phyloP scores from a whole-genome alignment of 2,888 invertebrate species.

The Leptinotarsa haldemani region DNA sequence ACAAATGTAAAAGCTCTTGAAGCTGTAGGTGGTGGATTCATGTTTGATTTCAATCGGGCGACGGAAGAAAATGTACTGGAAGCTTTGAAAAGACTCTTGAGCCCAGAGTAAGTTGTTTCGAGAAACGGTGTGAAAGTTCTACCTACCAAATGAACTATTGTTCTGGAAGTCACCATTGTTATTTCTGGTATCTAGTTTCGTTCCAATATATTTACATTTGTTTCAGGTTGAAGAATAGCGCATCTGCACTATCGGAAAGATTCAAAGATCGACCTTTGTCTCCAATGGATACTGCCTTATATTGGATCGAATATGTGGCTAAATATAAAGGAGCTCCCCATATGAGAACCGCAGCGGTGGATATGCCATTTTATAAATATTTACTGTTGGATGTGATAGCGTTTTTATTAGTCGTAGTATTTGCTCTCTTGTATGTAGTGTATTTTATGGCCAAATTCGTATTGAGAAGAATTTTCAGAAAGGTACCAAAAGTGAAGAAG shows the following conservation, averaged over 20 bases:
- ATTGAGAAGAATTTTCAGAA: not conserved
- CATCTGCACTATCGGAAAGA: constrained; percentile 64
- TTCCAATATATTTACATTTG: not conserved
- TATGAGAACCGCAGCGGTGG: constrained; percentile 69
- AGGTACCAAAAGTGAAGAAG: constrained; percentile 3
- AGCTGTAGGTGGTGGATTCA: constrained; percentile 71
- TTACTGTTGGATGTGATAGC: constrained; percentile 69
- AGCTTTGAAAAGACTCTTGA: constrained; percentile 70
- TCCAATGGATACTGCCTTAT: constrained; percentile 72
- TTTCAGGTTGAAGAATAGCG: constrained; percentile 58
- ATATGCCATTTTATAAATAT: constrained; percentile 70
- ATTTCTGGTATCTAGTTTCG: too few relatives aligned
- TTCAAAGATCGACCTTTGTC: constrained; percentile 70
- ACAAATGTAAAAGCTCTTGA: constrained; percentile 73
- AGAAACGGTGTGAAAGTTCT: not conserved
- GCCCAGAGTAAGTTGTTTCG: constrained; percentile 68
- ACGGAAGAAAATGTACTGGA: constrained; percentile 69
- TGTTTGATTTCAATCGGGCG: constrained; percentile 70
- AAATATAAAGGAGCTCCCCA: constrained; percentile 69
- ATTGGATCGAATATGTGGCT: constrained; percentile 77
- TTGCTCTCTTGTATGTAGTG: not conserved
- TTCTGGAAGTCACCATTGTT: too few relatives aligned
- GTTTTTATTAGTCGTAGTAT: constrained; percentile 52
- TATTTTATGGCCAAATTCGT: not conserved
- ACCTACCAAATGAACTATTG: too few relatives aligned